Conservation (phyloP, 2,888 invertebrate genomes). For the Drosophila trichaetosa region DNA sequence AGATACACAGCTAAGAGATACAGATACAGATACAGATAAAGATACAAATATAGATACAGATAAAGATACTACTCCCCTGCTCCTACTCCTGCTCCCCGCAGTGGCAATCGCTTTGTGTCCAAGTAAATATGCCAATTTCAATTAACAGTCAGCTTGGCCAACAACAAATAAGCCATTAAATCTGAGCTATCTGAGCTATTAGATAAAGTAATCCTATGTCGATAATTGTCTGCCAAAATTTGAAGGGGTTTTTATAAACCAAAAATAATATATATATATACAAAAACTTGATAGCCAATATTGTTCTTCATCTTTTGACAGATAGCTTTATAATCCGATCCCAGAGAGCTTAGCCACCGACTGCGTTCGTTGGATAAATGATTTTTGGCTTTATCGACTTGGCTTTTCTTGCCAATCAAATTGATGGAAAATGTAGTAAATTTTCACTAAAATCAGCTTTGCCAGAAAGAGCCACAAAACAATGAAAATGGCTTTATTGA, state of each 20-base stretch:
- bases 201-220: not conserved
- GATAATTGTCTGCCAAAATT: not conserved
- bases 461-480: slow-evolving; percentile 1
- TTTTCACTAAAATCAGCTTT: slow-evolving; percentile 3
- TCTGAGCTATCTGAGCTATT: not conserved
- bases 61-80: slow-evolving; percentile 4
- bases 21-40: slow-evolving; percentile 19
- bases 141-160: slow-evolving; percentile 31
- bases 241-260: not conserved
- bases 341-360: not conserved
- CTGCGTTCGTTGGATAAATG: not conserved
- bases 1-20: slow-evolving; percentile 7
- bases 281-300: not conserved
- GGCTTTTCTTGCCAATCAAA: not conserved
- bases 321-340: not conserved
- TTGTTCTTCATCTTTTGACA: not conserved
- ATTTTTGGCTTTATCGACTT: not conserved
- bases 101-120: slow-evolving; percentile 39
- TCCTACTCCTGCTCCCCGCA: slow-evolving; percentile 12
- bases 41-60: slow-evolving; percentile 16
- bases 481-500: slow-evolving; percentile 54
- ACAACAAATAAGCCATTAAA: not conserved
- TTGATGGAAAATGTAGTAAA: not conserved
- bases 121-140: slow-evolving; percentile 52
- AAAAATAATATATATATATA: not conserved